A percentile compares a stretch with the other conserved stretches of the same genome.
Evolutionary conservation across 1,140 invertebrate genomes (phyloP).

Genomic region (Zaprionus davidi): DNA sequence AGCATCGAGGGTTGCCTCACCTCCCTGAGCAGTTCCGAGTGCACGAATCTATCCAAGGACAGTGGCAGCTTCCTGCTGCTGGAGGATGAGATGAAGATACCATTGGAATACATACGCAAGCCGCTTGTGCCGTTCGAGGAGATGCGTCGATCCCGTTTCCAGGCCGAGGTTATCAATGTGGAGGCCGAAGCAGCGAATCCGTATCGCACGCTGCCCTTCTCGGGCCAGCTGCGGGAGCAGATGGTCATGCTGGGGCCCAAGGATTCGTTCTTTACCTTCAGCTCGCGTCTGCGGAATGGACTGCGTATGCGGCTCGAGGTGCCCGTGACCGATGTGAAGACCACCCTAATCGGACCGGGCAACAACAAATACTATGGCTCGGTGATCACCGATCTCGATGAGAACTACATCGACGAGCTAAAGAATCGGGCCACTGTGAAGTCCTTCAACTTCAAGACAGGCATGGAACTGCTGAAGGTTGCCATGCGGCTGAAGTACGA

Average conservation of each 20-base stretch:
- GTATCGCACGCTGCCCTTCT: constrained; percentile 70
- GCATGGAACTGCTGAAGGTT: constrained; percentile 62
- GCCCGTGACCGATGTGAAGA: constrained; percentile 50
- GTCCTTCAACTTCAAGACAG: constrained; percentile 71
- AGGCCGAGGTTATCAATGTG: constrained; percentile 66
- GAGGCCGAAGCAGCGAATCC: constrained; percentile 72
- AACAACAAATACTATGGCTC: constrained; percentile 50
- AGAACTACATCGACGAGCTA: constrained; percentile 76
- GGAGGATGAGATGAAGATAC: constrained; percentile 72
- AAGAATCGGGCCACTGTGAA: constrained; percentile 72
- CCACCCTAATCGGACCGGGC: constrained; percentile 58
- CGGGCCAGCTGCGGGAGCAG: constrained; percentile 74
- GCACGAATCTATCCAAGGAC: constrained; percentile 76
- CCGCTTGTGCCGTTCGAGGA: constrained; percentile 80
- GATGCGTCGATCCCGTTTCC: constrained; percentile 73
- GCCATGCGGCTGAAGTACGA: constrained; percentile 79
- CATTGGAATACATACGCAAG: constrained; percentile 76
- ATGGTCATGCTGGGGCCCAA: constrained; percentile 58
- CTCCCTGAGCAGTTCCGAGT: constrained; percentile 74
- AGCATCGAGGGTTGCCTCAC: constrained; percentile 77
- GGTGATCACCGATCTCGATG: constrained; percentile 80
- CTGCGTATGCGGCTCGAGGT: constrained; percentile 74
- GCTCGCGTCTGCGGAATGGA: constrained; percentile 64
- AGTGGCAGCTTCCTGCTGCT: constrained; percentile 78
- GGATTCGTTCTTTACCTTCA: constrained; percentile 77